These are phyloP conservation scores for Rhabditoides inermis DNA, from an alignment of 2,888 invertebrate genomes.

Conservation along the genomic window DNA sequence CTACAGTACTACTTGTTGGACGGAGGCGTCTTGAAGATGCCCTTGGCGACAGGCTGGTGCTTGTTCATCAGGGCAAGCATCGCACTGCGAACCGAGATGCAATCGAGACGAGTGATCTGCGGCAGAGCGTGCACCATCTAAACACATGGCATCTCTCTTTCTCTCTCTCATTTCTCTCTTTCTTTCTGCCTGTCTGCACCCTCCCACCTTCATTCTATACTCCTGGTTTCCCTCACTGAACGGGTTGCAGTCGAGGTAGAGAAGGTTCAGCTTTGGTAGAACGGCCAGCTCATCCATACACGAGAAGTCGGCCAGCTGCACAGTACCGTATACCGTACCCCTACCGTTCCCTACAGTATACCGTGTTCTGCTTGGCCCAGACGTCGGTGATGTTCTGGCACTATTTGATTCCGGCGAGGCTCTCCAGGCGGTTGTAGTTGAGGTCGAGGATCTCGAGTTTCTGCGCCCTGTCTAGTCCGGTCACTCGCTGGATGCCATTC, in stretches of 20 bases:
- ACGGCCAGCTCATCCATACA: constrained; percentile 25
- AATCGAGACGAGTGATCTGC: constrained; percentile 27
- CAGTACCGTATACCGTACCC: too few species aligned
- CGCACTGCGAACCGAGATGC: too few species aligned
- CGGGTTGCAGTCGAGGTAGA: constrained; percentile 38
- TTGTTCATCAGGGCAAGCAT: too few species aligned
- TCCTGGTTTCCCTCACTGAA: too few species aligned
- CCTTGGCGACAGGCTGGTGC: too few species aligned
- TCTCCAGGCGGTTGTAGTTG: constrained; percentile 40
- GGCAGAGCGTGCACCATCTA: constrained; percentile 23
- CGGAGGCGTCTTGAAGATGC: too few species aligned
- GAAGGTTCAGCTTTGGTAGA: constrained; percentile 25
- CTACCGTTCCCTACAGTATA: too few species aligned
- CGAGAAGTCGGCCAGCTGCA: constrained; percentile 26
- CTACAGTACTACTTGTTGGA: too few species aligned
- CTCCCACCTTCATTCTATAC: too few species aligned
- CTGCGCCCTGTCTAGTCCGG: constrained; percentile 62
- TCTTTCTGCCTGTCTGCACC: too few species aligned
- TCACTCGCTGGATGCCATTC: constrained; percentile 73
- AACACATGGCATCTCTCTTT: too few species aligned
- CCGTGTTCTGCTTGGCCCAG: constrained; percentile 40
- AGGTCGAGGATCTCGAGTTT: constrained; percentile 39
- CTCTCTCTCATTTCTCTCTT: background rate
- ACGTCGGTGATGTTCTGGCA: constrained; percentile 38
- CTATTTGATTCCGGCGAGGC: constrained; percentile 26